phyloP scores from a whole-genome alignment of 2,113 vertebrate genomes.

The Vulpes ferrilata region DNA sequence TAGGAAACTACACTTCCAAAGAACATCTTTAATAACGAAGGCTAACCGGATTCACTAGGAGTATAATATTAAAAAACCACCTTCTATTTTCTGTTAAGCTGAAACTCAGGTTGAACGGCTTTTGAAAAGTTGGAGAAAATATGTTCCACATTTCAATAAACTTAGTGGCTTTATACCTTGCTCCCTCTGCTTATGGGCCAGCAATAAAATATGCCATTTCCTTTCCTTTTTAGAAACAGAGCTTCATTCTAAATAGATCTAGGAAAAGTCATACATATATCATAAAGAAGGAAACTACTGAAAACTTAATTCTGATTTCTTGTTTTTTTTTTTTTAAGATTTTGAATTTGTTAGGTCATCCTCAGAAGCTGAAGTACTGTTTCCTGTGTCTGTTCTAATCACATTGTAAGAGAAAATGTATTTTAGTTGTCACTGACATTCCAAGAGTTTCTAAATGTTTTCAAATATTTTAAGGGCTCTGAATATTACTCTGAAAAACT shows the following conservation, averaged over 20 bases:
- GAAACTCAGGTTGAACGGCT: conserved; percentile 19
- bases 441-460: conserved; percentile 46
- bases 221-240: conserved; percentile 52
- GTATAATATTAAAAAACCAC: not conserved
- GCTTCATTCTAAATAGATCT: conserved; percentile 49
- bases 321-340: not conserved
- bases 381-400: not conserved
- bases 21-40: not conserved
- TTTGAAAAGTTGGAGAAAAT: conserved; percentile 55
- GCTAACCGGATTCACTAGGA: not conserved
- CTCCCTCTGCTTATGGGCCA: not conserved
- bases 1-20: not conserved
- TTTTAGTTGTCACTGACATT: conserved; percentile 33
- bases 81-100: not conserved
- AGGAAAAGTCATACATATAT: not conserved
- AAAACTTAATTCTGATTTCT: not conserved
- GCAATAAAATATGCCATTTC: conserved; percentile 18
- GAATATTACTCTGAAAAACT: conserved; percentile 40
- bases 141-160: conserved; percentile 59
- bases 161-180: conserved; percentile 23
- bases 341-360: not conserved
- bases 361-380: not conserved
- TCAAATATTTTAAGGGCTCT: conserved; percentile 27
- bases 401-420: conserved; percentile 18
- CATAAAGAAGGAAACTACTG: not conserved